A percentile compares a stretch with the other conserved stretches of the same genome.
phyloP scores from a whole-genome alignment of 2,113 vertebrate genomes.

The Cyprinodon tularosa region DNA sequence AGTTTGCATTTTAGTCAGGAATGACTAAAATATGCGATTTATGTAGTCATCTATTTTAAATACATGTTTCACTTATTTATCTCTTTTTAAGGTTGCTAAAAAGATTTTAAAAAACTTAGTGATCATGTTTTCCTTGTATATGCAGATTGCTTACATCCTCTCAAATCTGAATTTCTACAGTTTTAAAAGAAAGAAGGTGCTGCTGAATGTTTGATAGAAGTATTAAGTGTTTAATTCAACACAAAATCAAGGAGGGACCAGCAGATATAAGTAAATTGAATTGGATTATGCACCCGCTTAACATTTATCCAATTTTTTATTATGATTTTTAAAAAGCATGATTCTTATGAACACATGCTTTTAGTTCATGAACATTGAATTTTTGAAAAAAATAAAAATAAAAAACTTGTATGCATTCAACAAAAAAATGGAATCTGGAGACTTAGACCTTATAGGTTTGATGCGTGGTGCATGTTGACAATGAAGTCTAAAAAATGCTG shows the following conservation, averaged over 20 bases:
- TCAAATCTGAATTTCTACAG: neutral
- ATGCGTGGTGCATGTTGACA: neutral
- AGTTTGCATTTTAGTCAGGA: no score
- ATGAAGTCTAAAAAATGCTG: neutral
- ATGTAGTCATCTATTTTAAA: no score
- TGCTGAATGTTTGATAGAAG: neutral
- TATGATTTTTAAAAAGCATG: no score
- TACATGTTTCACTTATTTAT: no score
- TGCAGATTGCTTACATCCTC: no score
- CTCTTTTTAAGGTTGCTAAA: no score
- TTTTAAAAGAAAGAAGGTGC: neutral
- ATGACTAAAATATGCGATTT: no score
- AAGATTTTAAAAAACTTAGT: no score
- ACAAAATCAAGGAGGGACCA: neutral
- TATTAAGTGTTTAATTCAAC: neutral
- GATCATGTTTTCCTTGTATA: no score
- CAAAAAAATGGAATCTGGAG: neutral
- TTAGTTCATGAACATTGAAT: neutral
- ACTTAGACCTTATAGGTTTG: neutral
- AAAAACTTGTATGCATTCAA: neutral
- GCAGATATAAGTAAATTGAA: neutral
- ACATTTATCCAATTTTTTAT: neutral
- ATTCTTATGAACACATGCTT: neutral
- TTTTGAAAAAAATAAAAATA: no score
- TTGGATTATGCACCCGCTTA: neutral